Percentiles rank a stretch among this genome's conserved stretches.
Evolutionary conservation across 2,888 invertebrate genomes (phyloP).

Genomic region (Odontomyia ornata): DNA sequence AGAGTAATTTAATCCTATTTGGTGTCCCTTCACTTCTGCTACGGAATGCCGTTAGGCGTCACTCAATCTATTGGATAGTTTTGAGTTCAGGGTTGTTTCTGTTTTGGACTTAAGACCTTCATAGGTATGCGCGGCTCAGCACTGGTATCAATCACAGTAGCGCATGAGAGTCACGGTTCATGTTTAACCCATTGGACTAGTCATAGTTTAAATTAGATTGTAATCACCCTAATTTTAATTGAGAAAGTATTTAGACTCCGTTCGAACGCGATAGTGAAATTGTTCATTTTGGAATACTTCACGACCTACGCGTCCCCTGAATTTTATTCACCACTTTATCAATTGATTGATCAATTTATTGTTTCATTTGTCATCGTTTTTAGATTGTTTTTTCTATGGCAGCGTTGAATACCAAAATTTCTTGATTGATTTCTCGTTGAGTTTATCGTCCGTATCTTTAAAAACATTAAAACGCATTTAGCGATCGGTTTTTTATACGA

Average conservation of each 20-base stretch:
- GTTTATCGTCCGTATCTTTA: constrained; percentile 44
- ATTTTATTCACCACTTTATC: background rate
- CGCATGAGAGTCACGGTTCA: no score
- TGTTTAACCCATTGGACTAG: no score
- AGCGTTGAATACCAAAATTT: background rate
- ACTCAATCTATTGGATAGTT: constrained; percentile 17
- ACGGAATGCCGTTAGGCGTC: constrained; percentile 46
- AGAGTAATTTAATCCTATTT: constrained; percentile 51
- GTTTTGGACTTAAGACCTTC: background rate
- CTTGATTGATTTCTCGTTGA: constrained; percentile 31
- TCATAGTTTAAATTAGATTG: no score
- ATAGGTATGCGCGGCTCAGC: no score
- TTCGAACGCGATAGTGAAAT: no score
- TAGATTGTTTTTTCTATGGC: constrained; percentile 1
- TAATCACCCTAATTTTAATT: no score
- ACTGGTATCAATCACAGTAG: no score
- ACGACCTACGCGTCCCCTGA: no score
- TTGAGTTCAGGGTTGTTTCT: constrained; percentile 4
- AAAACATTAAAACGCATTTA: constrained; percentile 46
- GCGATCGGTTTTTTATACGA: constrained; percentile 45
- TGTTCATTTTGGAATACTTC: no score
- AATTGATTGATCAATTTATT: constrained; percentile 21
- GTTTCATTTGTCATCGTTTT: constrained; percentile 37
- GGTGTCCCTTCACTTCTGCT: constrained; percentile 37
- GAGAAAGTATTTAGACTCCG: no score